phyloP scores from a whole-genome alignment of 2,888 invertebrate genomes.

The Epinotia demarniana region DNA sequence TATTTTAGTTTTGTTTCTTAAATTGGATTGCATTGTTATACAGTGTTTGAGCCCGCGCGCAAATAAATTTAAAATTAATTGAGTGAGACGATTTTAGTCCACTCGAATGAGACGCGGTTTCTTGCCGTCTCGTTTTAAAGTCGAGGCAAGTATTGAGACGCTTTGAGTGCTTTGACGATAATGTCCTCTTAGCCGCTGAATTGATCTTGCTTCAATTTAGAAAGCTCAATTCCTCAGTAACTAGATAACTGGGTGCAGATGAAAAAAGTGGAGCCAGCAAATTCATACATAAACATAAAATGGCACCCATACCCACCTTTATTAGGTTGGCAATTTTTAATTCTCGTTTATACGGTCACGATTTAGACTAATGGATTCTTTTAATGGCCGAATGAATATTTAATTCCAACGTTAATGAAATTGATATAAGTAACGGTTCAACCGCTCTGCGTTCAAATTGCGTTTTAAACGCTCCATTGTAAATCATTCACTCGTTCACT shows the following conservation, averaged over 20 bases:
- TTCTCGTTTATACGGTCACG: slow-evolving; percentile 57
- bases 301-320: not conserved
- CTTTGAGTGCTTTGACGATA: not conserved
- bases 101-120: slow-evolving; percentile 12
- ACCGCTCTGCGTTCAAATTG: slow-evolving; percentile 37
- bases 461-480: slow-evolving; percentile 40
- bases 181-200: not conserved
- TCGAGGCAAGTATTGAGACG: not conserved
- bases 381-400: slow-evolving; percentile 76
- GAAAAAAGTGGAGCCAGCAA: not conserved
- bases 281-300: slow-evolving; percentile 6
- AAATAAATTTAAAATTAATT: slow-evolving; percentile 39
- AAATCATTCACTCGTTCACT: slow-evolving; percentile 35
- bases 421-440: slow-evolving; percentile 66
- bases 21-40: slow-evolving; percentile 42
- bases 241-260: not conserved
- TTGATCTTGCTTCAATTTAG: not conserved
- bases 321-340: slow-evolving; percentile 62
- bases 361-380: slow-evolving; percentile 74
- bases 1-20: slow-evolving; percentile 40
- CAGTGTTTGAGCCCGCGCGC: slow-evolving; percentile 26
- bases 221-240: not conserved
- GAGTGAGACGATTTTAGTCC: slow-evolving; percentile 17
- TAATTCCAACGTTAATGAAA: slow-evolving; percentile 69
- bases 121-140: slow-evolving; percentile 13